Evolutionary conservation across 2,797 vertebrate species (phyloP).

Genomic region (Brotogeris chrysoptera): DNA sequence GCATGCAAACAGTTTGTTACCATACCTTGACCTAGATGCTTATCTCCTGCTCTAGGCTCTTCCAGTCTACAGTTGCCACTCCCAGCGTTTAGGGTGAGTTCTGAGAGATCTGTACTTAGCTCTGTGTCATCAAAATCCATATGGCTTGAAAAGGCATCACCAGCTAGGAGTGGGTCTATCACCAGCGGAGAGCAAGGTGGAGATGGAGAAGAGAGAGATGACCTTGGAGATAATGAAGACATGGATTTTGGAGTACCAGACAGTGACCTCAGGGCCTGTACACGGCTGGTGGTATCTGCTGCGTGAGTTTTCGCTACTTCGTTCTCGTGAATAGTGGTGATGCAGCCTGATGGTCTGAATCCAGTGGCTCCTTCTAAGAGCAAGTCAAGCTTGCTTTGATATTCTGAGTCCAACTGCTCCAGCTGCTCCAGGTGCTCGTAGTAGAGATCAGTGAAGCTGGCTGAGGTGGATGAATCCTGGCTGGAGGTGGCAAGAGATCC

Average conservation of each 20-base stretch:
- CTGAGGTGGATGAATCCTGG: conserved; percentile 90
- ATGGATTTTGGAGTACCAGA: conserved; percentile 92
- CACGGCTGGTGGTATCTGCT: conserved; percentile 68
- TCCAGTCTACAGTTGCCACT: conserved; percentile 75
- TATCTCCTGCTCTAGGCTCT: conserved; percentile 67
- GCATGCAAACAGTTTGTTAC: not conserved
- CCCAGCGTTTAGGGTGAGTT: conserved; percentile 70
- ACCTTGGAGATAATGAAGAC: conserved; percentile 92
- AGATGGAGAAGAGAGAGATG: conserved; percentile 93
- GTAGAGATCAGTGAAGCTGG: conserved; percentile 94
- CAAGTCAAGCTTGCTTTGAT: conserved; percentile 91
- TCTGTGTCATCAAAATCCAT: conserved; percentile 81
- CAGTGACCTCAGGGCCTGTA: conserved; percentile 83
- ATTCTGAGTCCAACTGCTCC: conserved; percentile 88
- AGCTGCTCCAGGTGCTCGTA: conserved; percentile 87
- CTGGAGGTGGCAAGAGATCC: conserved; percentile 92
- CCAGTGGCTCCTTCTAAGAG: conserved; percentile 85
- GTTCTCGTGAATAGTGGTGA: conserved; percentile 95
- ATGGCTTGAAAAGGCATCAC: conserved; percentile 82
- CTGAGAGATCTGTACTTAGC: conserved; percentile 76
- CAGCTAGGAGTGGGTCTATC: conserved; percentile 83
- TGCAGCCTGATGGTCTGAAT: conserved; percentile 90
- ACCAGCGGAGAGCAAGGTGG: conserved; percentile 94
- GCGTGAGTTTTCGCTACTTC: conserved; percentile 84
- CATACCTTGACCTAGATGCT: conserved; percentile 75